A percentile compares a stretch with the other conserved stretches of the same genome.
Conservation (phyloP, 2,113 vertebrate species). For the Cervus canadensis region DNA sequence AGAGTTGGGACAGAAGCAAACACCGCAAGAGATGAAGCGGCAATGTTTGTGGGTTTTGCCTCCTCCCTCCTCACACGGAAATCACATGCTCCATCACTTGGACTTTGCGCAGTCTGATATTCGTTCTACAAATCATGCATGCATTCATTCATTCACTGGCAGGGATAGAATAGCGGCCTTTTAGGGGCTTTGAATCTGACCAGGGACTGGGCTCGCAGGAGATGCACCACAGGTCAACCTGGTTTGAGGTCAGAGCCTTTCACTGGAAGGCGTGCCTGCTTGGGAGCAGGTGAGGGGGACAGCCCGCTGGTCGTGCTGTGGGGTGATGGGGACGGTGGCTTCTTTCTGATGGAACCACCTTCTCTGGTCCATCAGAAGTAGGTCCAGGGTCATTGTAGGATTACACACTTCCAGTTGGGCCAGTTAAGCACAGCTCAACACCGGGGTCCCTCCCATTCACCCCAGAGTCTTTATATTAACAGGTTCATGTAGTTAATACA, state of each 20-base stretch:
- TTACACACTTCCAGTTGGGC: background rate
- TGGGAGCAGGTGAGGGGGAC: background rate
- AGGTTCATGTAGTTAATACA: background rate
- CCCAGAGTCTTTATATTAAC: accelerated
- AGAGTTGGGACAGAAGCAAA: background rate
- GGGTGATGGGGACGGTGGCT: background rate
- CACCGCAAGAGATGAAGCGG: background rate
- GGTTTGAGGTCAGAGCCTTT: background rate
- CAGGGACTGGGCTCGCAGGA: background rate
- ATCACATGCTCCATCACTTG: background rate
- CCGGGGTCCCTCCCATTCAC: background rate
- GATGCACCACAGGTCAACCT: background rate
- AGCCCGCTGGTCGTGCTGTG: background rate
- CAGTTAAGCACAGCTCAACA: background rate
- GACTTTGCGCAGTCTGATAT: background rate
- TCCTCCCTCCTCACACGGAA: accelerated
- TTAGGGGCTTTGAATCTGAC: background rate
- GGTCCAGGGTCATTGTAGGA: background rate
- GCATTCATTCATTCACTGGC: background rate
- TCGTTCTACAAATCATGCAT: background rate
- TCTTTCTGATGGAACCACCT: background rate
- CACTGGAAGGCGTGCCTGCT: accelerated
- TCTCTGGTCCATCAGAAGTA: background rate
- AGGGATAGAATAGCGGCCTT: background rate
- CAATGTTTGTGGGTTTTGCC: background rate